Conservation (phyloP, 2,113 vertebrate species). For the Lagopus muta region DNA sequence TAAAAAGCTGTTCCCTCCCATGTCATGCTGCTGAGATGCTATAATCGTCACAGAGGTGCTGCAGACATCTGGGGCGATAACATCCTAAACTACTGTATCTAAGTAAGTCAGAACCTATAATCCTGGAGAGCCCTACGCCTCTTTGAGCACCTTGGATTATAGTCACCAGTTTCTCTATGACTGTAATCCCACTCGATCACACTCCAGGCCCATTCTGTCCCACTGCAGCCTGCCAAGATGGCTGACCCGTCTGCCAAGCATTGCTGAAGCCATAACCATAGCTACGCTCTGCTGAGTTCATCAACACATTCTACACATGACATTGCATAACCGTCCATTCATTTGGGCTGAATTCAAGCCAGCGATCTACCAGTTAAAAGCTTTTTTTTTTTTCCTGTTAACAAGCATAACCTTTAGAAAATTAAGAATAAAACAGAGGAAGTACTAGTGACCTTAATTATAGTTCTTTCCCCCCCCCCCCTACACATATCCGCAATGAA, state of each 20-base stretch:
- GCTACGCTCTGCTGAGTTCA: background rate
- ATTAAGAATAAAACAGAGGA: conserved; percentile 16
- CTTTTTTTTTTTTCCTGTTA: background rate
- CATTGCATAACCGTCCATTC: background rate
- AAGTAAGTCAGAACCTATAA: background rate
- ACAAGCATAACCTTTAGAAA: background rate
- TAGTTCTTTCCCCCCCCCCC: background rate
- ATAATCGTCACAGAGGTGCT: background rate
- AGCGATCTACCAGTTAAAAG: background rate
- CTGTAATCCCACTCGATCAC: background rate
- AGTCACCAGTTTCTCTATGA: background rate
- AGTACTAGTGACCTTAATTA: conserved; percentile 26
- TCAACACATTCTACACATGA: background rate
- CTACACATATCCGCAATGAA: background rate
- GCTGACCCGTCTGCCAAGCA: background rate
- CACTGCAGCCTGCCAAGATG: background rate
- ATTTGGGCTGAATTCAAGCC: background rate
- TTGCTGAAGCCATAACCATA: background rate
- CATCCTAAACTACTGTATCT: background rate
- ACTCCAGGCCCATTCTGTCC: background rate
- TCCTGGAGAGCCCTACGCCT: background rate
- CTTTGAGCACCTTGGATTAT: background rate
- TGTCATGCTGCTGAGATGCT: background rate
- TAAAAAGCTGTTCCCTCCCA: background rate
- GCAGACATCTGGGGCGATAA: background rate